phyloP scores from a whole-genome alignment of 2,888 invertebrate species.

The Drosophila fungiperda region DNA sequence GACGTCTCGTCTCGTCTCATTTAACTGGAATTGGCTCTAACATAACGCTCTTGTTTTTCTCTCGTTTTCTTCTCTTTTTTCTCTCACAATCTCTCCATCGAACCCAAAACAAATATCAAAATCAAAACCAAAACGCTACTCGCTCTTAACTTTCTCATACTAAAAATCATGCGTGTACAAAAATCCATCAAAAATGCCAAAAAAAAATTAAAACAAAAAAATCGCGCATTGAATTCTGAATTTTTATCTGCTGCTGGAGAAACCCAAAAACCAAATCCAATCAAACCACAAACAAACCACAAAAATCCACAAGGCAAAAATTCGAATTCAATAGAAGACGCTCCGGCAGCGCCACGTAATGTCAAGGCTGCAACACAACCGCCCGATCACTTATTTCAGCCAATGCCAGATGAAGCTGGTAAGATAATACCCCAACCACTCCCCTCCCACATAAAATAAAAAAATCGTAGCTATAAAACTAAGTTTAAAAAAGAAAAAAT shows the following conservation, averaged over 20 bases:
- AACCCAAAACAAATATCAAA: slow-evolving; percentile 18
- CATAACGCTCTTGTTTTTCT: slow-evolving; percentile 75
- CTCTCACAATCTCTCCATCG: slow-evolving; percentile 69
- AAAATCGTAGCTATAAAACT: slow-evolving; percentile 36
- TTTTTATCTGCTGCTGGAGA: slow-evolving; percentile 66
- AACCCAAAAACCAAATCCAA: slow-evolving; percentile 1
- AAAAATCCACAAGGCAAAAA: slow-evolving; percentile 71
- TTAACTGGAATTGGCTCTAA: slow-evolving; percentile 76
- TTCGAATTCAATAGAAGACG: slow-evolving; percentile 85
- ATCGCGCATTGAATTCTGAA: slow-evolving; percentile 78
- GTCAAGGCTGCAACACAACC: slow-evolving; percentile 87
- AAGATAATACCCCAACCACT: slow-evolving; percentile 82
- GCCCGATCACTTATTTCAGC: slow-evolving; percentile 88
- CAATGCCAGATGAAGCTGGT: slow-evolving; percentile 90
- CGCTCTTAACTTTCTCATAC: slow-evolving; percentile 71
- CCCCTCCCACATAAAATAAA: slow-evolving; percentile 12
- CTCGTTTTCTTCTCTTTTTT: slow-evolving; percentile 78
- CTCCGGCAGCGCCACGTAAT: slow-evolving; percentile 85
- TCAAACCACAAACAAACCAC: slow-evolving; percentile 11
- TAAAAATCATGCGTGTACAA: slow-evolving; percentile 63
- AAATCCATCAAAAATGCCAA: slow-evolving; percentile 44
- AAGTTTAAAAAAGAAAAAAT: not conserved
- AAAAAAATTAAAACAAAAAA: not conserved
- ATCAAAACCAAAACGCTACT: slow-evolving; percentile 62
- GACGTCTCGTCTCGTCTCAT: slow-evolving; percentile 34